A percentile compares a stretch with the other conserved stretches of the same genome.
Evolutionary conservation across 2,797 vertebrate species (phyloP).

Genomic region (Chelon labrosus): DNA sequence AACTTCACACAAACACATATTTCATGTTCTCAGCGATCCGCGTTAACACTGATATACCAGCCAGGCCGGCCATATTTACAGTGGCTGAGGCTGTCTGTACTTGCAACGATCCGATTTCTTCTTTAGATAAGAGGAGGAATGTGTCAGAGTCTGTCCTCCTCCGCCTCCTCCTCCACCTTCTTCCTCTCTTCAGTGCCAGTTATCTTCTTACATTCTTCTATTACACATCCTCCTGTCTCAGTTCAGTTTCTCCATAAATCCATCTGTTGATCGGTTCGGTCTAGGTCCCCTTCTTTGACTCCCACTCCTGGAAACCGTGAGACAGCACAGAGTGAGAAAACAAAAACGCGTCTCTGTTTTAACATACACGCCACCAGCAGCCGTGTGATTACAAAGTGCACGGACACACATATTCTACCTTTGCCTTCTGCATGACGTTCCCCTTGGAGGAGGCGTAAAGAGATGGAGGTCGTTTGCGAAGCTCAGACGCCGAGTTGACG

Average conservation of each 20-base stretch:
- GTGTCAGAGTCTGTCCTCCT: constrained; percentile 9
- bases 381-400: not conserved
- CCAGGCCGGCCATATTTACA: constrained; percentile 57
- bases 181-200: constrained; percentile 42
- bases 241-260: constrained; percentile 14
- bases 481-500: constrained; percentile 92
- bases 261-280: constrained; percentile 11
- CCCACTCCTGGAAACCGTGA: constrained; percentile 92
- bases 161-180: not conserved
- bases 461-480: constrained; percentile 91
- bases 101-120: constrained; percentile 38
- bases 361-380: not conserved
- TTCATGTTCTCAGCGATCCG: constrained; percentile 37
- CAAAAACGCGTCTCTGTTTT: constrained; percentile 4
- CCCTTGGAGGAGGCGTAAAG: constrained; percentile 89
- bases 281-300: constrained; percentile 94
- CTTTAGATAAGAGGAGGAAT: constrained; percentile 13
- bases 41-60: constrained; percentile 52
- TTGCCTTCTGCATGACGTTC: constrained; percentile 95
- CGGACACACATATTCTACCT: constrained; percentile 82
- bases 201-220: constrained; percentile 27
- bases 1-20: constrained; percentile 44
- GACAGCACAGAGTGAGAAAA: constrained; percentile 39
- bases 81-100: constrained; percentile 36
- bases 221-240: constrained; percentile 31